Conservation (phyloP, 2,113 vertebrate species). For the Neodon shergylaensis region DNA sequence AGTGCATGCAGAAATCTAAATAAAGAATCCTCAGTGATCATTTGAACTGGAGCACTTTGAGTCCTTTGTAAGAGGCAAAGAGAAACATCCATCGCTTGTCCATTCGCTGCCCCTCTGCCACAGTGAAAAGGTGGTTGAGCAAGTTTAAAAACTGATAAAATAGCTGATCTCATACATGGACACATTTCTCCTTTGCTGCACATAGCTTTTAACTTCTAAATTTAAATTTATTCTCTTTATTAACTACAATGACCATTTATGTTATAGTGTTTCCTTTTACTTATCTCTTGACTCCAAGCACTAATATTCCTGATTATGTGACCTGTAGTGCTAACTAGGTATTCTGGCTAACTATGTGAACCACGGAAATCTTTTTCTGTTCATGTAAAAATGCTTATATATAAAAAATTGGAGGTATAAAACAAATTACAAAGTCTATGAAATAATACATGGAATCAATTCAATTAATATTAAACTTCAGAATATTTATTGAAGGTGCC, state of each 20-base stretch:
- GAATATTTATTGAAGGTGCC: constrained; percentile 21
- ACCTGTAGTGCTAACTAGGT: not conserved
- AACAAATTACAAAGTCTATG: not conserved
- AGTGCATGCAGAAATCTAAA: not conserved
- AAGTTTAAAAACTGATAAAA: too few relatives aligned
- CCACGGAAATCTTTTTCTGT: not conserved
- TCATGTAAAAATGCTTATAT: constrained; percentile 16
- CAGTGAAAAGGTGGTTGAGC: not conserved
- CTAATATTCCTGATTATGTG: not conserved
- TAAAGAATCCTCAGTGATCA: not conserved
- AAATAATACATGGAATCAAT: constrained; percentile 43
- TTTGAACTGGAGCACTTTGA: constrained; percentile 19
- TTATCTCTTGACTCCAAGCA: constrained; percentile 18
- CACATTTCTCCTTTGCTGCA: constrained; percentile 33
- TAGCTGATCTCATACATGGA: constrained; percentile 39
- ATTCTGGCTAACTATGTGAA: not conserved
- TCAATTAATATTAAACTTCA: constrained; percentile 20
- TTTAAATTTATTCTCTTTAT: constrained; percentile 47
- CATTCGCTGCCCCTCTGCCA: not conserved
- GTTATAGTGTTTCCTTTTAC: constrained; percentile 10
- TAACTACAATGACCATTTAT: not conserved
- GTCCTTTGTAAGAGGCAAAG: constrained; percentile 2
- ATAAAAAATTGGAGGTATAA: not conserved
- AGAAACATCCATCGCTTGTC: not conserved
- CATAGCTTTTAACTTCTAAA: constrained; percentile 29